Base-by-base conservation (phyloP, 2,888 invertebrate genomes). In the Cosmopolites sordidus region DNA sequence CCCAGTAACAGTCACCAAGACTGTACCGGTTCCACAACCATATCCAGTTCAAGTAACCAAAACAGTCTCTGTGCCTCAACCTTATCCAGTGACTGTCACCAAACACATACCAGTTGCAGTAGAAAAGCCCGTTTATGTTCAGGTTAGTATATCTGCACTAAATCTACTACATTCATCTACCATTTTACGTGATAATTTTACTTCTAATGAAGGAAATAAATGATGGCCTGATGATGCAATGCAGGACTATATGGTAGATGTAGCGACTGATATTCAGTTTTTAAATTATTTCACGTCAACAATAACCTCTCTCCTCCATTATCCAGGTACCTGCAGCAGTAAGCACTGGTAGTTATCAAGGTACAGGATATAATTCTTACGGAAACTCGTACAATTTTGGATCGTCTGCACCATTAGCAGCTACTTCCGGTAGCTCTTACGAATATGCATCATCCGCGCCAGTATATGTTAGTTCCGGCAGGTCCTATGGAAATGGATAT, bases 11-110 rank as follows among this genome's bases (percentile, higher is more conserved):
- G 56, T 64, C 1, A 55, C 60, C 33, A 60, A 58, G 37, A 58
- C 59, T 12, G 57, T 62, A 5, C 51, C 52, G 17, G 65, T 64
- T 45, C 60, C 64, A 8, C 62, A 66, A 52, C 64, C 67, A 16
- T 58, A 59, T 38, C 62, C 63, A 16, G 66, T 66, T 3, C 59
- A 62, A 14, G 65, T 66, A 15, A 60, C 64, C 15, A 57, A 61
- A 18, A 63, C 64, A 4, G 64, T 66, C 1, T 55, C 59, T 43
- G 65, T 67, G 1, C 69, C 69, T 14, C 68, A 62, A 60, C 69
- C 71, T 6, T 69, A 69, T 58, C 64, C 64, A 18, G 68, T 68
- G 9, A 60, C 62, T 37, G 60, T 64, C 22, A 63, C 61, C 43
- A 65, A 60, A 41, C 47, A 56, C 16, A 60, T 66, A 3, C 58